Percentiles rank a stretch among this genome's conserved stretches.
Conservation (phyloP, 2,797 vertebrate species). For the Loris lydekkerianus region DNA sequence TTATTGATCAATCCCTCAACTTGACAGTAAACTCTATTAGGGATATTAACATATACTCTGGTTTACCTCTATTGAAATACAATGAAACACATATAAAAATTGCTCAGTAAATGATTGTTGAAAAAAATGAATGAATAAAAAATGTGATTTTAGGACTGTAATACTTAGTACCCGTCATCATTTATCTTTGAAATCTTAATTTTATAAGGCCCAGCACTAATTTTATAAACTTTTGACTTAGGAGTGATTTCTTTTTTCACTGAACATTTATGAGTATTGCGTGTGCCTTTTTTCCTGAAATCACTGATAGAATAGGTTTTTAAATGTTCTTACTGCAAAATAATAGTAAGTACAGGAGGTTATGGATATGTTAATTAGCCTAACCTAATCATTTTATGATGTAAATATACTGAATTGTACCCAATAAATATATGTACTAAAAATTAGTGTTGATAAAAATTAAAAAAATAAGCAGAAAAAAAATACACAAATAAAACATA, state of each 20-base stretch:
- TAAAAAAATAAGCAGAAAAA: not conserved
- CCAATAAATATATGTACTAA: not conserved
- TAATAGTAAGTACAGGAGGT: not conserved
- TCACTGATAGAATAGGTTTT: not conserved
- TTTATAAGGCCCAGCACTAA: not conserved
- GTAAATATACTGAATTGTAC: not conserved
- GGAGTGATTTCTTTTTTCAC: not conserved
- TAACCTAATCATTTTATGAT: not conserved
- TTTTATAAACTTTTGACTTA: not conserved
- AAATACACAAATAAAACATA: too few relatives aligned
- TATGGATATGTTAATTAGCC: not conserved
- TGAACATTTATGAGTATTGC: not conserved
- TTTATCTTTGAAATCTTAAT: not conserved
- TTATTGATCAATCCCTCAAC: not conserved
- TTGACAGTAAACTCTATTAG: constrained; percentile 34
- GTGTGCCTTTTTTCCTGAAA: not conserved
- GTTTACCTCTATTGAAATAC: not conserved
- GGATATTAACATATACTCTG: not conserved
- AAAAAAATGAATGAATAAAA: not conserved
- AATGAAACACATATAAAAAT: not conserved
- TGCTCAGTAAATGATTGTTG: not conserved
- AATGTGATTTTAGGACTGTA: not conserved
- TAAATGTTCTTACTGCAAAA: not conserved
- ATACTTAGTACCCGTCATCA: not conserved
- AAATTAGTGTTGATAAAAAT: not conserved